phyloP scores from a whole-genome alignment of 2,113 vertebrate genomes.

The Trematomus loennbergii region DNA sequence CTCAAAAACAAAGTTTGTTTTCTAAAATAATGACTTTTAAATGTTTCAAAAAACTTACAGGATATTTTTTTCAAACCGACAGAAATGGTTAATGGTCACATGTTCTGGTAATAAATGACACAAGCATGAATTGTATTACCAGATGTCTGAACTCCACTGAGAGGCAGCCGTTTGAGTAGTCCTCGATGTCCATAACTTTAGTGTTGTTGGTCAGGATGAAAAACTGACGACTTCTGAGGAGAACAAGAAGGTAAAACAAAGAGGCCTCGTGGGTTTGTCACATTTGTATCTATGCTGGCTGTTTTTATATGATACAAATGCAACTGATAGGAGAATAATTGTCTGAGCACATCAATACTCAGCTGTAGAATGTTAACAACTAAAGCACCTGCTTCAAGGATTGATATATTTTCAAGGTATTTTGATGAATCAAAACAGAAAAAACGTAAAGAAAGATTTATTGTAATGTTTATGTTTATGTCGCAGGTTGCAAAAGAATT shows the following conservation, averaged over 20 bases:
- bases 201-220: slow-evolving; percentile 94
- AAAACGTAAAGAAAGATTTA: neutral
- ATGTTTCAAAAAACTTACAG: too few relatives aligned
- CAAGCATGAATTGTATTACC: slow-evolving; percentile 79
- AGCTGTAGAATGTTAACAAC: neutral
- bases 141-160: slow-evolving; percentile 96
- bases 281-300: neutral
- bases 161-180: slow-evolving; percentile 93
- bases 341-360: too few relatives aligned
- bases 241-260: slow-evolving; percentile 12
- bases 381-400: neutral
- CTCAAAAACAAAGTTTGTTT: too few relatives aligned
- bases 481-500: neutral
- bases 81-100: too few relatives aligned
- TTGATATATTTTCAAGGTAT: too few relatives aligned
- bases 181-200: slow-evolving; percentile 97
- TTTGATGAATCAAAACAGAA: neutral
- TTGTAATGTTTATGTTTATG: neutral
- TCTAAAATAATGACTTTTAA: too few relatives aligned
- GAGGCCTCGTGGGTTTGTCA: neutral
- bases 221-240: slow-evolving; percentile 91
- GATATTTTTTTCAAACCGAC: too few relatives aligned
- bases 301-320: neutral
- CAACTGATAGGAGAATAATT: too few relatives aligned
- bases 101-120: neutral